These are phyloP conservation scores for Ammodramus savannarum DNA, from an alignment of 2,113 vertebrate species.

Conservation along the genomic window DNA sequence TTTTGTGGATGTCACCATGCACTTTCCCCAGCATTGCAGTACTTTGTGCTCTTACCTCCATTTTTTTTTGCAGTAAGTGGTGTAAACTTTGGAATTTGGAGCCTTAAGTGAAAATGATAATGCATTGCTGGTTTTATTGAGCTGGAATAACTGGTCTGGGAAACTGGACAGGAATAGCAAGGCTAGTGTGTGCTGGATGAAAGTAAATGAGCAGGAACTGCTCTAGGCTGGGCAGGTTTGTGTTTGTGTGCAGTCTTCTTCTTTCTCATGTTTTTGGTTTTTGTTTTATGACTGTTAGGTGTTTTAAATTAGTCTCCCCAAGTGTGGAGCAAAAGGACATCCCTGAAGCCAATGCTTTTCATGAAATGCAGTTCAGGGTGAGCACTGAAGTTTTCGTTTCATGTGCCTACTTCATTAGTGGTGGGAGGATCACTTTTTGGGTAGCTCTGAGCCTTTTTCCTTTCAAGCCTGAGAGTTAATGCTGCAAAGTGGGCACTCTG, in stretches of 20 bases:
- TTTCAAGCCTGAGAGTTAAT: neutral
- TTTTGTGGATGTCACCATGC: neutral
- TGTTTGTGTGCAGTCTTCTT: neutral
- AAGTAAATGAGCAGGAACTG: neutral
- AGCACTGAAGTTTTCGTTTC: neutral
- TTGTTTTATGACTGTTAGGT: neutral
- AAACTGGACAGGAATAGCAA: neutral
- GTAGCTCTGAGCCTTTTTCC: neutral
- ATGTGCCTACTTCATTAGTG: neutral
- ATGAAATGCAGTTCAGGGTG: neutral
- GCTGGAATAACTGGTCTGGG: neutral
- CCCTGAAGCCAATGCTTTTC: neutral
- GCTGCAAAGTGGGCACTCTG: neutral
- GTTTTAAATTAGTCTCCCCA: neutral
- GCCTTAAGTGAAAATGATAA: neutral
- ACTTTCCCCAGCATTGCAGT: neutral
- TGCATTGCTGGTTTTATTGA: neutral
- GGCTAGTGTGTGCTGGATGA: neutral
- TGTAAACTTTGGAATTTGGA: neutral
- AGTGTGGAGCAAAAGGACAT: neutral
- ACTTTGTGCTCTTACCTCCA: neutral
- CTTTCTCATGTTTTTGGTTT: neutral
- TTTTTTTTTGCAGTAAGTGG: neutral
- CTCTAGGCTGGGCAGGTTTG: neutral
- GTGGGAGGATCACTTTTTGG: neutral